Evolutionary conservation across 2,888 invertebrate species (phyloP).

Genomic region (Digitonthophagus gazella): DNA sequence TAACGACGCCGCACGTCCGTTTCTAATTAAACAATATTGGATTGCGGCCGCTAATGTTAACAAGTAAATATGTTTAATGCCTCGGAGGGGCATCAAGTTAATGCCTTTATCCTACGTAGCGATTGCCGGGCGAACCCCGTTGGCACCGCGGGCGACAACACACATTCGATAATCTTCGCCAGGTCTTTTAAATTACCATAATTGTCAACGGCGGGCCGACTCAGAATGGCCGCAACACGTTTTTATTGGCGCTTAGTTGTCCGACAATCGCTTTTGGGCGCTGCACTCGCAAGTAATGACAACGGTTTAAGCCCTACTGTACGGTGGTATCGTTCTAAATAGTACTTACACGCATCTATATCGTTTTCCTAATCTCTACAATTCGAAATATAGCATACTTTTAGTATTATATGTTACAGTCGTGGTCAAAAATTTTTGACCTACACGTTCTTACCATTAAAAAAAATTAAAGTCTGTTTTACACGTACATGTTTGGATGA

Average conservation of each 20-base stretch:
- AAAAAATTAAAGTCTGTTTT: too few species aligned
- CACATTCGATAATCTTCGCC: conserved; percentile 32
- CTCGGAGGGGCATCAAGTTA: conserved; percentile 36
- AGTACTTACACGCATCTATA: neutral
- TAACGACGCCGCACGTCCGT: conserved; percentile 34
- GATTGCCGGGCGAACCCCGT: conserved; percentile 33
- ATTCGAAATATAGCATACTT: neutral
- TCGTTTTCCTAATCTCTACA: neutral
- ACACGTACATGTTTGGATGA: too few species aligned
- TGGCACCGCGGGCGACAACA: conserved; percentile 32
- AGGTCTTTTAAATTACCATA: conserved; percentile 29
- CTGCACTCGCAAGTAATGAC: neutral
- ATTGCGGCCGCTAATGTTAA: conserved; percentile 36
- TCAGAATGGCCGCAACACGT: neutral
- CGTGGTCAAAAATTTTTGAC: too few species aligned
- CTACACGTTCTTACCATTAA: too few species aligned
- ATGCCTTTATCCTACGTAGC: conserved; percentile 39
- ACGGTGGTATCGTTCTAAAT: neutral
- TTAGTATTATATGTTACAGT: too few species aligned
- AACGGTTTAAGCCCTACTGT: neutral
- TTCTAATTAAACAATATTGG: conserved; percentile 39
- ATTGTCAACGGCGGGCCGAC: conserved; percentile 13
- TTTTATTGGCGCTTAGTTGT: neutral
- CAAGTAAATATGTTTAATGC: conserved; percentile 41
- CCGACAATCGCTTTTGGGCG: neutral